Evolutionary conservation across 1,140 invertebrate species (phyloP).

Genomic region (Papilio aristodemus): DNA sequence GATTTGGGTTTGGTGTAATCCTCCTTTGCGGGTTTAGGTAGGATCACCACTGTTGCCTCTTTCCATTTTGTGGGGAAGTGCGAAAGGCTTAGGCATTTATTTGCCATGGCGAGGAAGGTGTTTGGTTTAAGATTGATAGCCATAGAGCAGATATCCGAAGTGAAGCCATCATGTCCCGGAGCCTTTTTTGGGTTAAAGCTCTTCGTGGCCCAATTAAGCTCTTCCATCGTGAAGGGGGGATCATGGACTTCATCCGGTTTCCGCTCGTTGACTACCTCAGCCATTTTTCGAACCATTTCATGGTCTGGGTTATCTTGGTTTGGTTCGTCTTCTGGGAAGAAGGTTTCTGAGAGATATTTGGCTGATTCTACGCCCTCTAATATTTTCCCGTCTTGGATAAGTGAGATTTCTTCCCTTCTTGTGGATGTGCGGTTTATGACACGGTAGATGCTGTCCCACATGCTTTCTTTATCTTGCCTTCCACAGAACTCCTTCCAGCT

Average conservation of each 20-base stretch:
- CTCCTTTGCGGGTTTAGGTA: conserved; percentile 30
- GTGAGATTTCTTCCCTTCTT: background rate
- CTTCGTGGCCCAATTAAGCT: background rate
- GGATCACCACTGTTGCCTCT: conserved; percentile 1
- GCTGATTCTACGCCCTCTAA: background rate
- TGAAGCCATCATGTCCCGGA: conserved; percentile 41
- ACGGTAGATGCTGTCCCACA: conserved; percentile 10
- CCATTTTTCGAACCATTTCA: background rate
- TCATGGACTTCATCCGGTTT: background rate
- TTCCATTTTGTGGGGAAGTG: conserved; percentile 34
- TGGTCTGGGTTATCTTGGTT: conserved; percentile 6
- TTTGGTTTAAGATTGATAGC: conserved; percentile 10
- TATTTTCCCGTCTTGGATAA: background rate
- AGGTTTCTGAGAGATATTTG: background rate
- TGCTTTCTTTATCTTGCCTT: background rate
- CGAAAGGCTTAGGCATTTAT: conserved; percentile 28
- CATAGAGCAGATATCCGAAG: conserved; percentile 35
- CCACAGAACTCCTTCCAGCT: background rate
- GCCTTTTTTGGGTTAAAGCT: conserved; percentile 44
- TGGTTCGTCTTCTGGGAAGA: background rate
- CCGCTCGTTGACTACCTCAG: background rate
- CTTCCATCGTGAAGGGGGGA: no score
- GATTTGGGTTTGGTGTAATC: conserved; percentile 6
- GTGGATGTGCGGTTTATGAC: background rate
- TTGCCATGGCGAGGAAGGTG: conserved; percentile 26